These are phyloP conservation scores for Acrossocheilus wenchowensis DNA, from an alignment of 2,797 vertebrate species.

Conservation along the genomic window DNA sequence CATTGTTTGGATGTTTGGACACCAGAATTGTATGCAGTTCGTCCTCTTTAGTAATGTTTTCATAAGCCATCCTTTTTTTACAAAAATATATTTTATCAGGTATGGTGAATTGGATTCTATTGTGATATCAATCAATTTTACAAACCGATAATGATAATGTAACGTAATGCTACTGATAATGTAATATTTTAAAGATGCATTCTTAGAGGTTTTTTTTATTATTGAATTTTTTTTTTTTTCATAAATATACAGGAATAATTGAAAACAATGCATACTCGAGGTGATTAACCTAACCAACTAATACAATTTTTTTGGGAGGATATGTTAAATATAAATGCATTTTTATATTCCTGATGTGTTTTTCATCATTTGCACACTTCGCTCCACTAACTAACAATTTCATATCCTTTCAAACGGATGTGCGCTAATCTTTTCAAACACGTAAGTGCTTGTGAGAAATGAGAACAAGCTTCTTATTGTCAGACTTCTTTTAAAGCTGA, in stretches of 20 bases:
- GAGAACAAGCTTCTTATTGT: constrained; percentile 41
- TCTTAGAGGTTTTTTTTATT: neutral
- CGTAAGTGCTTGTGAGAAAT: constrained; percentile 10
- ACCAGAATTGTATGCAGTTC: too few relatives aligned
- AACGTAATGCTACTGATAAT: neutral
- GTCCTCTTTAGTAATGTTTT: too few relatives aligned
- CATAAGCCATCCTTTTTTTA: too few relatives aligned
- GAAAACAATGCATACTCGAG: too few relatives aligned
- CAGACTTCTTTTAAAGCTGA: constrained; percentile 35
- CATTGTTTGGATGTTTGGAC: too few relatives aligned
- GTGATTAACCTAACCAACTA: too few relatives aligned
- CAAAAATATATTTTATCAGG: too few relatives aligned
- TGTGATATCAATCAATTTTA: neutral
- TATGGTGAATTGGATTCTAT: neutral
- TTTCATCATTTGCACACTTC: constrained; percentile 33
- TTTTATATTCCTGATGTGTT: neutral
- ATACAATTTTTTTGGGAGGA: too few relatives aligned
- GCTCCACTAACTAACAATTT: constrained; percentile 41
- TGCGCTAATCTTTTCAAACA: constrained; percentile 42
- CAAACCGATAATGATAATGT: neutral
- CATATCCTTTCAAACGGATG: constrained; percentile 13
- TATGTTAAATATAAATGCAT: neutral
- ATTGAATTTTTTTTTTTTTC: too few relatives aligned
- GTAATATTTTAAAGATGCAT: neutral
- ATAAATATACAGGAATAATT: too few relatives aligned